A percentile compares a stretch with the other conserved stretches of the same genome.
phyloP scores from a whole-genome alignment of 2,113 vertebrate species.

The Cebidichthys violaceus region DNA sequence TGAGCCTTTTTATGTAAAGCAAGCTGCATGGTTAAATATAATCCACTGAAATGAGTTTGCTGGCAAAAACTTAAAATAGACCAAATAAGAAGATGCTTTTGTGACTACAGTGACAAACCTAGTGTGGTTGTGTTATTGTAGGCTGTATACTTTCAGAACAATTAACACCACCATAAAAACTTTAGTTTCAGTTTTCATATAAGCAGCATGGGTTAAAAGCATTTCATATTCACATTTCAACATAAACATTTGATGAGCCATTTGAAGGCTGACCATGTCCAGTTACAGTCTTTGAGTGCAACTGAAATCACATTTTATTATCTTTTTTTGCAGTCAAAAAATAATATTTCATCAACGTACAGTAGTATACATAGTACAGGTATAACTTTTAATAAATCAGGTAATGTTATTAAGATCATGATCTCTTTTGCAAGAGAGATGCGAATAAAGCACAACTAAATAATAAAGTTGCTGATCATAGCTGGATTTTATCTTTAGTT shows the following conservation, averaged over 20 bases:
- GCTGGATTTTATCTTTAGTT: neutral
- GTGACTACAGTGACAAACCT: neutral
- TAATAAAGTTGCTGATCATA: neutral
- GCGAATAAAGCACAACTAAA: neutral
- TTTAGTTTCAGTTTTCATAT: neutral
- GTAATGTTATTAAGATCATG: neutral
- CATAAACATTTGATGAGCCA: neutral
- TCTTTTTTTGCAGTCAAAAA: neutral
- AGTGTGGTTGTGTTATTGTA: neutral
- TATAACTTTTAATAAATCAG: neutral
- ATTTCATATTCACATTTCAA: no score
- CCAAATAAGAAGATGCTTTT: neutral
- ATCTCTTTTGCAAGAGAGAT: neutral
- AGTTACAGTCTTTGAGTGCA: neutral
- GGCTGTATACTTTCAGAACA: no score
- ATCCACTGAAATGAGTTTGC: neutral
- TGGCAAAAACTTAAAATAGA: neutral
- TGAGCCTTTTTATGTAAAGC: neutral
- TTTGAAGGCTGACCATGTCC: neutral
- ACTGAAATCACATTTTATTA: neutral
- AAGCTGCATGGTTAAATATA: neutral
- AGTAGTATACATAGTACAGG: neutral
- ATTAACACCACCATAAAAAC: no score
- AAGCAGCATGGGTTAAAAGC: neutral
- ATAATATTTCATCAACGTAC: neutral